A percentile compares a stretch with the other conserved stretches of the same genome.
These are phyloP conservation scores for Rhizoglyphus robini DNA, from an alignment of 1,140 invertebrate genomes.

Conservation along the genomic window DNA sequence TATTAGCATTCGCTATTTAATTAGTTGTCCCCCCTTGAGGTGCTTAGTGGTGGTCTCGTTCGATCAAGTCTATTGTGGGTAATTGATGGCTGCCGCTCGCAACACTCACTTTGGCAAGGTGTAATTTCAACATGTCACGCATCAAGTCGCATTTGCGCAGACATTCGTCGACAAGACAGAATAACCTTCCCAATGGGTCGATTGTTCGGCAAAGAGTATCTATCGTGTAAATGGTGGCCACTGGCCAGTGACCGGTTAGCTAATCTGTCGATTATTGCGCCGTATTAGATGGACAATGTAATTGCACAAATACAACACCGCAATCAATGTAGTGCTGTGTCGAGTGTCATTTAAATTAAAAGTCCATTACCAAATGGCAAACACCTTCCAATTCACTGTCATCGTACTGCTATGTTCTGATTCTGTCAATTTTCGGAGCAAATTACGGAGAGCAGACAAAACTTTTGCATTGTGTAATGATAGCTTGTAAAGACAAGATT, in stretches of 20 bases:
- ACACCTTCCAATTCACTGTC: conserved; percentile 1
- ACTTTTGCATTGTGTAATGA: background rate
- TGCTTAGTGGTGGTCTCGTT: background rate
- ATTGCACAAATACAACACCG: background rate
- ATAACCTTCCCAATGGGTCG: background rate
- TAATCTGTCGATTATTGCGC: background rate
- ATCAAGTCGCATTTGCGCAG: background rate
- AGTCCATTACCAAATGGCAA: background rate
- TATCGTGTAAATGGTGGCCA: background rate
- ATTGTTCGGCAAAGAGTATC: no score
- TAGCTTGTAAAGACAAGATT: no score
- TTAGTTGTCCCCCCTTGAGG: background rate
- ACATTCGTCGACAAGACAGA: background rate
- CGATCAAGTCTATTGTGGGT: background rate
- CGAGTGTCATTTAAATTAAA: background rate
- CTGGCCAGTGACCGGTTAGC: background rate
- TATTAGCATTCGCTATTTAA: background rate
- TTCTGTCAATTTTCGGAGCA: background rate
- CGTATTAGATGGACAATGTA: background rate
- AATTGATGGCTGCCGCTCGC: conserved; percentile 2
- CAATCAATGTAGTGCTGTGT: background rate
- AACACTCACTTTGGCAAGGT: conserved; percentile 1
- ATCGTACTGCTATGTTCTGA: background rate
- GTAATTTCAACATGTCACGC: conserved; percentile 12
- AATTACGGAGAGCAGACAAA: background rate